Evolutionary conservation across 2,797 vertebrate genomes (phyloP), one percentile per base, ranked within the genome.

Genomic region (Leptatherina wallacei): DNA sequence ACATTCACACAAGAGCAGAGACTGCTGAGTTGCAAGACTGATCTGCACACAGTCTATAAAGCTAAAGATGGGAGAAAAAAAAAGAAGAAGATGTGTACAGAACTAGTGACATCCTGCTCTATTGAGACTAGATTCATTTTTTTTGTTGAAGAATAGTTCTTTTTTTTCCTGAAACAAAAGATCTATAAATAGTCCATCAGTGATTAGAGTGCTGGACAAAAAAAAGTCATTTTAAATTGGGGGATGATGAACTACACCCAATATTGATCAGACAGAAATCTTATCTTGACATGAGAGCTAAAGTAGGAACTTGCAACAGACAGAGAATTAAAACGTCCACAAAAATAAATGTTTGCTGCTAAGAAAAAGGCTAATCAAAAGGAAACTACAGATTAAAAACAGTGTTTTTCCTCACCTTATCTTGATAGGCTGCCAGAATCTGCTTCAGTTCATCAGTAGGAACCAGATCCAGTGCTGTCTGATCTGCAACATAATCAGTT

Each of bases 391-490:
- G 4, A 38, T 55, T 49, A 2, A 14, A 51, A 67, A 44, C 42
- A 1, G 0, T 1, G 64, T 78, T 40, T 70, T 36, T 11, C 2
- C 81, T 74, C 65, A 94, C 94, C 87, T 96, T 96, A 74, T 85
- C 89, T 78, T 91, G 81, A 93, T 93, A 94, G 47, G 91, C 93
- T 82, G 88, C 80, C 64, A 99, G 91, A 73, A 96, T 88, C 36
- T 90, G 91, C 64, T 94, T 97, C 84, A 97, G 95, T 91, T 96
- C 96, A 69, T 94, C 89, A 75, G 91, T 93, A 42, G 93, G 92
- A 49, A 94, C 95, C 80, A 97, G 91, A 79, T 97, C 96, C 80
- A 96, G 68, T 0, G 95, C 91, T 0, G 93, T 96, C 88, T 97
- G 96, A 84, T 94, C 97, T 98, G 92, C 30, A 89, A 82, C 18